Evolutionary conservation across 2,797 vertebrate genomes (phyloP).

Genomic region (Rallus crepitans): DNA sequence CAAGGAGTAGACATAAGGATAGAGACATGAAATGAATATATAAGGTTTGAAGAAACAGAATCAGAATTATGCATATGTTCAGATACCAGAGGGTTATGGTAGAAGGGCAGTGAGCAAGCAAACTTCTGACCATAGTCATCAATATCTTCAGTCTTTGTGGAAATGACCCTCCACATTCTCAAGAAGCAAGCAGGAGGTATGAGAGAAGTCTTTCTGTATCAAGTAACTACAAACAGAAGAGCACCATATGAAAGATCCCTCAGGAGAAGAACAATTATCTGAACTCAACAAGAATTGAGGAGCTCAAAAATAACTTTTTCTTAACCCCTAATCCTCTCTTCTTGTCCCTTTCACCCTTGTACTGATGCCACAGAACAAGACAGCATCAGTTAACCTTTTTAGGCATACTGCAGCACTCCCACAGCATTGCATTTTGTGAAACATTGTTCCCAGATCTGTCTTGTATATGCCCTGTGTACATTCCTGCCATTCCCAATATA

Average conservation of each 20-base stretch:
- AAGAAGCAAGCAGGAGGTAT: no score
- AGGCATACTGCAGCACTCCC: neutral
- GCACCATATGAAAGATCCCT: neutral
- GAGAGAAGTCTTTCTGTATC: neutral
- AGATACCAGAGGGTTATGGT: neutral
- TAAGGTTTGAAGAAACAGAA: neutral
- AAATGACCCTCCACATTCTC: neutral
- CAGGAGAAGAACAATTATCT: neutral
- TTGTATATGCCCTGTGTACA: neutral
- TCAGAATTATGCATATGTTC: neutral
- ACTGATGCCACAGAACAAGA: neutral
- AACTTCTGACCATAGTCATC: neutral
- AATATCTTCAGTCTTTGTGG: neutral
- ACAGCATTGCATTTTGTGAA: neutral
- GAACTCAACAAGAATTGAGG: neutral
- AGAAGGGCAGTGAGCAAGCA: neutral
- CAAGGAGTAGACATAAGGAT: neutral
- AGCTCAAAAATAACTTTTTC: neutral
- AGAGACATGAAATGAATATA: neutral
- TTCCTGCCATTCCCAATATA: neutral
- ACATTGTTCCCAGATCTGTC: neutral
- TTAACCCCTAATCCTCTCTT: neutral
- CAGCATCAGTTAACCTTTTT: neutral
- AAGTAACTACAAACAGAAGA: neutral
- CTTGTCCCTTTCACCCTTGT: neutral